These are phyloP conservation scores for Amitus sp. DNA, from an alignment of 2,888 invertebrate species.

Conservation along the genomic window DNA sequence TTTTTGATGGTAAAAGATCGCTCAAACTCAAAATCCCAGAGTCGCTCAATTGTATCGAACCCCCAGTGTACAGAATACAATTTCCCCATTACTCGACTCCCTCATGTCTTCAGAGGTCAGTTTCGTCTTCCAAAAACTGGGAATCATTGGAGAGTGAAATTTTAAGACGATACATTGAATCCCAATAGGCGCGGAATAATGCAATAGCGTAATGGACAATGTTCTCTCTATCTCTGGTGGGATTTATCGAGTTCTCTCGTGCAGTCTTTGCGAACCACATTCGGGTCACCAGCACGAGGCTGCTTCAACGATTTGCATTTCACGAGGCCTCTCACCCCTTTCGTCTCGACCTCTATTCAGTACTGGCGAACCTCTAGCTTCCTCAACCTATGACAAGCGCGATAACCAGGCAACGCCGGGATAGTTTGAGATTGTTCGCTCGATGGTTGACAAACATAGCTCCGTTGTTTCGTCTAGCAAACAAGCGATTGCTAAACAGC, in stretches of 20 bases:
- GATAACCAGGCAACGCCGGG: slow-evolving; percentile 5
- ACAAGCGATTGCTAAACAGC: slow-evolving; percentile 43
- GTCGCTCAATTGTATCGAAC: too few relatives aligned
- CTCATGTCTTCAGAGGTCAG: too few relatives aligned
- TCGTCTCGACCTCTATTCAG: slow-evolving; percentile 16
- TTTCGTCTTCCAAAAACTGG: too few relatives aligned
- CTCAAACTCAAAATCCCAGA: too few relatives aligned
- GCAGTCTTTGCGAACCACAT: slow-evolving; percentile 38
- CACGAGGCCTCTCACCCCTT: slow-evolving; percentile 40
- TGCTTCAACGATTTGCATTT: slow-evolving; percentile 54
- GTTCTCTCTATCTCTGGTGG: slow-evolving; percentile 27
- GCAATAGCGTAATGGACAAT: background rate
- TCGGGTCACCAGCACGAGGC: slow-evolving; percentile 48
- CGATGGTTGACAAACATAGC: slow-evolving; percentile 40
- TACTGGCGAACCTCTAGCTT: slow-evolving; percentile 13
- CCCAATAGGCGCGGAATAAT: too few relatives aligned
- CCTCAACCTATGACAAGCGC: slow-evolving; percentile 15
- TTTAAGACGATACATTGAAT: too few relatives aligned
- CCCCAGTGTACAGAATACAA: too few relatives aligned
- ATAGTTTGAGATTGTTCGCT: slow-evolving; percentile 31
- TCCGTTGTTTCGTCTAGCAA: slow-evolving; percentile 48
- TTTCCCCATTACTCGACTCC: too few relatives aligned
- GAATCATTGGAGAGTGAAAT: too few relatives aligned
- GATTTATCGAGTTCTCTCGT: slow-evolving; percentile 9
- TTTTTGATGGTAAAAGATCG: too few relatives aligned